Evolutionary conservation across 1,140 invertebrate genomes (phyloP).

Genomic region (Drosophila nigrodunni): DNA sequence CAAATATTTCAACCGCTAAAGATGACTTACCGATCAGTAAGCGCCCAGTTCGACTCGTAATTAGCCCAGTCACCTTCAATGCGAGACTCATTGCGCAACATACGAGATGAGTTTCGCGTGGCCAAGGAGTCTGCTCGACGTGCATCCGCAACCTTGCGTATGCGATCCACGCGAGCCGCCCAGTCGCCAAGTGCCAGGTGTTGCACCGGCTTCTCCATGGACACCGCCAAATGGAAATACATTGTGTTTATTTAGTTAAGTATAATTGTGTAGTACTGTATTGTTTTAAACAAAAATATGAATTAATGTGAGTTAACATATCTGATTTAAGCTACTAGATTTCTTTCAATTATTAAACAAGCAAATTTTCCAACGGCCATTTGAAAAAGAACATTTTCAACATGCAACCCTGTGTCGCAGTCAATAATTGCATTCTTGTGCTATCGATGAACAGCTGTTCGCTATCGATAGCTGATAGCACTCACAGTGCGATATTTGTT

Average conservation of each 20-base stretch:
- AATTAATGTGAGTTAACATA: not conserved
- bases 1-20: too few species aligned
- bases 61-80: conserved; percentile 93
- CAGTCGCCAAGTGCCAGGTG: conserved; percentile 90
- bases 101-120: conserved; percentile 89
- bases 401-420: not conserved
- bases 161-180: conserved; percentile 88
- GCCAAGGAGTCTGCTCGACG: conserved; percentile 88
- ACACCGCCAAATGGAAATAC: conserved; percentile 86
- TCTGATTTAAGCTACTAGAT: too few species aligned
- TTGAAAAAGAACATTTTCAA: not conserved
- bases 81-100: conserved; percentile 91
- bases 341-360: not conserved
- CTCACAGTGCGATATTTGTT: conserved; percentile 29
- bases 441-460: conserved; percentile 22
- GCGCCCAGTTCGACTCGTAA: conserved; percentile 91
- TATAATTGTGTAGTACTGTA: not conserved
- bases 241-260: conserved; percentile 32
- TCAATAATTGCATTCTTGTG: conserved; percentile 2
- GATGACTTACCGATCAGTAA: conserved; percentile 86
- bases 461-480: conserved; percentile 25
- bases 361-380: not conserved
- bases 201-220: conserved; percentile 88
- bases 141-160: conserved; percentile 88
- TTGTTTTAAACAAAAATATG: not conserved